Conservation (phyloP, 2,113 vertebrate genomes). For the Calypte anna region DNA sequence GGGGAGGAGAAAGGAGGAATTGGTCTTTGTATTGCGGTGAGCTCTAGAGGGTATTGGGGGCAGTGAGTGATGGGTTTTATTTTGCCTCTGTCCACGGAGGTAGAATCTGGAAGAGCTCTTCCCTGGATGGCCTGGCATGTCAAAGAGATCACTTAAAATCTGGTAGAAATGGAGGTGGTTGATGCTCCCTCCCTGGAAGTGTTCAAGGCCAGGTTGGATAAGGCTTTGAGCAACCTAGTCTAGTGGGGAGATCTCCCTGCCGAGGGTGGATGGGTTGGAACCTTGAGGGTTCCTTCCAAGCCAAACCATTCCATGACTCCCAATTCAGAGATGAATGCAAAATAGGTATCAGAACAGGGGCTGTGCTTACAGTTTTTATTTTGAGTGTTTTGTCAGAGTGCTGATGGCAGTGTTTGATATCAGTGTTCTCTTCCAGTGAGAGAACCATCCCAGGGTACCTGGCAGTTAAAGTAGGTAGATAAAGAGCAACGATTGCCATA, state of each 20-base stretch:
- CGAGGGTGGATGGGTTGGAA: accelerated
- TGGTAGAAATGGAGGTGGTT: not conserved
- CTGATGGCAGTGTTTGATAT: not conserved
- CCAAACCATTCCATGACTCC: not conserved
- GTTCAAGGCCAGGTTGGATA: not conserved
- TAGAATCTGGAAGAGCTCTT: not conserved
- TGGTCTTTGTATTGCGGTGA: not conserved
- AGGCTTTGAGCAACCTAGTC: not conserved
- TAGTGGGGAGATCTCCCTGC: not conserved
- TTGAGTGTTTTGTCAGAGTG: not conserved
- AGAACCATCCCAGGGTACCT: not conserved
- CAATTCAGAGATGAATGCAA: not conserved
- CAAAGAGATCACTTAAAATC: not conserved
- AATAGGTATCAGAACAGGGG: accelerated
- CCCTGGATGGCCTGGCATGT: not conserved
- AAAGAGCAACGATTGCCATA: not conserved
- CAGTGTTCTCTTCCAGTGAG: not conserved
- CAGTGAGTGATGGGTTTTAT: accelerated
- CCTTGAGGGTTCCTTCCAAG: not conserved
- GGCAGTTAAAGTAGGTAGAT: not conserved
- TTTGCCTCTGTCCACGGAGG: accelerated
- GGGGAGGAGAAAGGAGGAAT: not conserved
- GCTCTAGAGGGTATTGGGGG: accelerated
- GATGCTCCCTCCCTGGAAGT: not conserved
- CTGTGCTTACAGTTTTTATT: not conserved